These are phyloP conservation scores for Aricia artaxerxes DNA, from an alignment of 2,888 invertebrate species.

Conservation along the genomic window DNA sequence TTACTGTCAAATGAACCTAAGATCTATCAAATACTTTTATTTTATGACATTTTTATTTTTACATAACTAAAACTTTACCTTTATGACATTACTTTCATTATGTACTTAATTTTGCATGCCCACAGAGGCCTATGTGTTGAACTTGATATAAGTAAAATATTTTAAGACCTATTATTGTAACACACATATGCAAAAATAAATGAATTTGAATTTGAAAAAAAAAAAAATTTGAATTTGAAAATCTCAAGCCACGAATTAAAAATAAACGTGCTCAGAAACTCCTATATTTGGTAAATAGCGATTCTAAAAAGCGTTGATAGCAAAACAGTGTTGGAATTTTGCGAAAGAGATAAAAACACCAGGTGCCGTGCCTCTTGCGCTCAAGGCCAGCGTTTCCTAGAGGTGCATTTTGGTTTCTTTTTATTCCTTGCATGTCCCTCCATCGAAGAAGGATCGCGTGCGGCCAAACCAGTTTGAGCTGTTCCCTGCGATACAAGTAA, in stretches of 20 bases:
- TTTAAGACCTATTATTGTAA: no score
- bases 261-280: background rate
- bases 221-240: no score
- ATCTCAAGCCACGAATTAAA: background rate
- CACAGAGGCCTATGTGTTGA: no score
- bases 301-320: constrained; percentile 47
- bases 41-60: no score
- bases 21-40: background rate
- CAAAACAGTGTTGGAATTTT: constrained; percentile 71
- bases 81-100: no score
- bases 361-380: constrained; percentile 76
- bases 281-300: background rate
- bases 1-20: background rate
- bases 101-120: no score
- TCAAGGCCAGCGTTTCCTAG: constrained; percentile 79
- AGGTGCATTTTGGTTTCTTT: constrained; percentile 78
- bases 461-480: constrained; percentile 73
- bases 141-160: no score
- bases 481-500: constrained; percentile 66
- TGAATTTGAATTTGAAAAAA: no score
- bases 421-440: constrained; percentile 77
- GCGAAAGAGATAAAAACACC: constrained; percentile 77
- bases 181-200: no score
- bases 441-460: constrained; percentile 72
- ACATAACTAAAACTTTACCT: no score